Evolutionary conservation across 2,113 vertebrate species (phyloP).

Genomic region (Parotia lawesii): DNA sequence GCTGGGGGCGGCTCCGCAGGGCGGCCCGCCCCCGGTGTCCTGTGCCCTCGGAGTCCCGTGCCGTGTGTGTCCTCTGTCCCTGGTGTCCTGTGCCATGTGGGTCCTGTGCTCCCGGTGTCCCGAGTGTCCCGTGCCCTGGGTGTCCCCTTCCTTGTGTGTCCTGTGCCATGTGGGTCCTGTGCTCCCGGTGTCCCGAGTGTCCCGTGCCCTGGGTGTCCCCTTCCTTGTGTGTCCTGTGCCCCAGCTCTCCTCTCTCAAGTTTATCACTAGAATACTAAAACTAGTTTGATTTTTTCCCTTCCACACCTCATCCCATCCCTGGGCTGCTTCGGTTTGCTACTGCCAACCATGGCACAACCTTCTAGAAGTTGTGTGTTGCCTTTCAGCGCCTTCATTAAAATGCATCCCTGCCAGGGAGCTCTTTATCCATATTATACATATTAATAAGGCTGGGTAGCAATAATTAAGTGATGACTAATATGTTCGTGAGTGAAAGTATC

Average conservation of each 20-base stretch:
- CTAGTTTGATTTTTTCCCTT: neutral
- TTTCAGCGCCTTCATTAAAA: constrained; percentile 65
- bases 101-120: neutral
- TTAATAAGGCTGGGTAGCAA: constrained; percentile 64
- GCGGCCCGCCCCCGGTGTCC: neutral
- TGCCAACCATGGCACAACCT: constrained; percentile 36
- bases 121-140: neutral
- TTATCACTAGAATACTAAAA: constrained; percentile 48
- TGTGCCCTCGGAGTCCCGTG: neutral
- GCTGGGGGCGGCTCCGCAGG: neutral
- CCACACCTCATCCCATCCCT: neutral
- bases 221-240: neutral
- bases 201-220: neutral
- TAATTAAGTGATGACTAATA: constrained; percentile 69
- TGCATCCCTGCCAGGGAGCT: constrained; percentile 56
- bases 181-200: accelerated
- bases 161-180: neutral
- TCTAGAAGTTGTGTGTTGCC: constrained; percentile 50
- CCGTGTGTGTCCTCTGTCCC: accelerated
- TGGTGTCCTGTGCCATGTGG: neutral
- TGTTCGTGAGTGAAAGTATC: constrained; percentile 9
- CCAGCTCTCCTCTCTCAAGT: neutral
- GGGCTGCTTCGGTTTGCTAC: neutral
- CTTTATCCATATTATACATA: constrained; percentile 43
- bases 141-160: neutral